Conservation (phyloP, 2,113 vertebrate species). For the Garra rufa region DNA sequence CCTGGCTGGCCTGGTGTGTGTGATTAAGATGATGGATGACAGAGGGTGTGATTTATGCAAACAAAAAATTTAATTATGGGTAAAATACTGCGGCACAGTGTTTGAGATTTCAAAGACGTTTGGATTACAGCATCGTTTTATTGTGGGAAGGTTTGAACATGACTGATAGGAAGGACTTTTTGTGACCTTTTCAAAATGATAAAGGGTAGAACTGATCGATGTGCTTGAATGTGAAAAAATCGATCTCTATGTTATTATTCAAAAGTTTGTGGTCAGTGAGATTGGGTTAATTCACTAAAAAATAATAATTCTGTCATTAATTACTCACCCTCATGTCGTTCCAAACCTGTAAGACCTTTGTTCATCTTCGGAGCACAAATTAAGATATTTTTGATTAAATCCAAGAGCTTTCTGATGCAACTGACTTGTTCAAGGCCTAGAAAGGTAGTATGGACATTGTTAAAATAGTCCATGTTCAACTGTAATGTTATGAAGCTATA, state of each 20-base stretch:
- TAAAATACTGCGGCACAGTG: slow-evolving; percentile 32
- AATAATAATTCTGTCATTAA: too few relatives aligned
- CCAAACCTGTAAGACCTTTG: too few relatives aligned
- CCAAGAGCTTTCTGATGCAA: too few relatives aligned
- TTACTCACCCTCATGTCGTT: too few relatives aligned
- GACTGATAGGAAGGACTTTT: not conserved
- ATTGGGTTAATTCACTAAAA: not conserved
- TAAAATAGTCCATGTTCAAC: too few relatives aligned
- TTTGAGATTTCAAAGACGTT: slow-evolving; percentile 13
- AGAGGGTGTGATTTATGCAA: slow-evolving; percentile 43
- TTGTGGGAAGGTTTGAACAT: not conserved
- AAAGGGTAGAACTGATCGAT: not conserved
- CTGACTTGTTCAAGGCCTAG: too few relatives aligned
- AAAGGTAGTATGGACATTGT: too few relatives aligned
- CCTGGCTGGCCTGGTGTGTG: slow-evolving; percentile 38
- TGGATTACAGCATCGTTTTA: not conserved
- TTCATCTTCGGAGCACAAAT: too few relatives aligned
- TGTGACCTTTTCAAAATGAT: not conserved
- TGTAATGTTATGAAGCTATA: too few relatives aligned
- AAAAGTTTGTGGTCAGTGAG: not conserved
- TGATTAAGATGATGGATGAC: slow-evolving; percentile 55
- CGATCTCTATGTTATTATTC: not conserved
- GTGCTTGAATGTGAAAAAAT: not conserved
- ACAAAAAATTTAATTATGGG: slow-evolving; percentile 49
- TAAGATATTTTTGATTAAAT: too few relatives aligned